A percentile compares a stretch with the other conserved stretches of the same genome.
Conservation (phyloP, 2,888 invertebrate species). For the Zelleria hepariella region DNA sequence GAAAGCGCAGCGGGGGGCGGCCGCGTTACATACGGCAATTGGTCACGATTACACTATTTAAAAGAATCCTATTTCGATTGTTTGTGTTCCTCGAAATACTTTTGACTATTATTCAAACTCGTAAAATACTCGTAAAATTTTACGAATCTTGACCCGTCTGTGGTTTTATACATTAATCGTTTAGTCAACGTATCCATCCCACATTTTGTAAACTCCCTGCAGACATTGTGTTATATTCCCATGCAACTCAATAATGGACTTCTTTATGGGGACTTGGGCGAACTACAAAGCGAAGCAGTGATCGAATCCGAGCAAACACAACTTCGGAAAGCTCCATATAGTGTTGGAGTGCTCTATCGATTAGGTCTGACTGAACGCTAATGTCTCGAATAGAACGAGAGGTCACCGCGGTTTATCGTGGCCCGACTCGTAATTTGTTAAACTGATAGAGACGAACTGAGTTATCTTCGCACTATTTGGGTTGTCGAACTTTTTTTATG, state of each 20-base stretch:
- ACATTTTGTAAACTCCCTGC: not conserved
- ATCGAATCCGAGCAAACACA: too few relatives aligned
- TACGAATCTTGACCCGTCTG: not conserved
- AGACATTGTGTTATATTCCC: too few relatives aligned
- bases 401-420: not conserved
- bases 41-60: constrained; percentile 47
- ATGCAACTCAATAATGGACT: not conserved
- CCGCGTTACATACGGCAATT: constrained; percentile 49
- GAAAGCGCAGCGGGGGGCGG: constrained; percentile 36
- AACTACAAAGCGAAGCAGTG: not conserved
- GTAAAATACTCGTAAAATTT: not conserved
- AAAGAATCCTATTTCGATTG: not conserved
- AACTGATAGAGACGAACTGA: not conserved
- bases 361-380: not conserved
- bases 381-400: not conserved
- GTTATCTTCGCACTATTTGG: not conserved
- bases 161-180: not conserved
- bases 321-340: too few relatives aligned
- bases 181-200: not conserved
- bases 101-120: not conserved
- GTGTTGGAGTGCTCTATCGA: not conserved
- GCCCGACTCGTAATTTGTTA: not conserved
- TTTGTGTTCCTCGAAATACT: not conserved
- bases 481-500: not conserved
- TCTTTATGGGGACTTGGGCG: not conserved